Evolutionary conservation across 2,797 vertebrate species (phyloP).

Genomic region (Sebastes steindachneri): DNA sequence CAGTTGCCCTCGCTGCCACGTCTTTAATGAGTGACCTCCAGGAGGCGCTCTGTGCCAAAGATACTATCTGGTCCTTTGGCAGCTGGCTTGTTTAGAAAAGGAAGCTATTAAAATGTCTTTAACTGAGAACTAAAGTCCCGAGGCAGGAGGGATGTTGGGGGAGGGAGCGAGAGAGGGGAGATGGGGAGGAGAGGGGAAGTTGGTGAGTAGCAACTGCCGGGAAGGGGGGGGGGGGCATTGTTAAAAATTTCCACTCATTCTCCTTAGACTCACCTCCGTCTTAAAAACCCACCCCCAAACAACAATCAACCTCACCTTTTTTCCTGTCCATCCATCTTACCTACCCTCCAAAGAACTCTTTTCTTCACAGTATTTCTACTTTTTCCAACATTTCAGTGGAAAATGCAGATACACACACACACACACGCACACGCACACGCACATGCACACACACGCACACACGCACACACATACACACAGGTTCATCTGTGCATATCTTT

Average conservation of each 20-base stretch:
- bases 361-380: neutral
- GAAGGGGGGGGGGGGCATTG: constrained; percentile 41
- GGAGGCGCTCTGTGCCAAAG: constrained; percentile 68
- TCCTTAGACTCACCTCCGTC: neutral
- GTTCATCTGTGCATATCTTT: neutral
- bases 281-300: neutral
- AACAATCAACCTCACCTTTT: constrained; percentile 4
- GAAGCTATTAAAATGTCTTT: constrained; percentile 85
- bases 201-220: constrained; percentile 40
- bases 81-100: constrained; percentile 80
- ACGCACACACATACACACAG: neutral
- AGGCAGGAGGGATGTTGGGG: constrained; percentile 60
- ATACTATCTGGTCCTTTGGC: constrained; percentile 59
- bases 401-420: neutral
- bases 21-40: constrained; percentile 53
- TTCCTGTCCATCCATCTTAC: neutral
- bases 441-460: neutral
- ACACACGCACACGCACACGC: no score
- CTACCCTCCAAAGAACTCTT: neutral
- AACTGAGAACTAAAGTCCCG: constrained; percentile 71
- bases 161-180: constrained; percentile 36
- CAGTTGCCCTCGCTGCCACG: neutral
- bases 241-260: constrained; percentile 56
- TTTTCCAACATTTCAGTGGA: neutral
- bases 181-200: constrained; percentile 38